Evolutionary conservation across 2,113 vertebrate genomes (phyloP), one percentile per base, ranked within the genome.

Genomic region (Mesembrinibis cayennensis): DNA sequence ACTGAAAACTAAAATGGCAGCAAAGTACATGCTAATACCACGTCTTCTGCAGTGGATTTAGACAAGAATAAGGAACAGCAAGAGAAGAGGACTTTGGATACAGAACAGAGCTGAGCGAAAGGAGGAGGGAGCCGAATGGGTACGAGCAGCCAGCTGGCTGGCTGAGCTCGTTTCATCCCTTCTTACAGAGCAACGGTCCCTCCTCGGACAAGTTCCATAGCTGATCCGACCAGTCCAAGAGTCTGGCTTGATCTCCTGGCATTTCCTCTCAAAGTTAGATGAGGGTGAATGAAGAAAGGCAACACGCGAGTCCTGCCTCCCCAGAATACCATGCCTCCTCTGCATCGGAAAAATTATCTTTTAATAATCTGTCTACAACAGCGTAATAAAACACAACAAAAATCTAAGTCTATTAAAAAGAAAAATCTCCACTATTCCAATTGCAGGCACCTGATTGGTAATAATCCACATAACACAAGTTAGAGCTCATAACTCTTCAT

Each of bases 91-190:
- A 42, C 40, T 49, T 16, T 49, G 38, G 26, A 32, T 2, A 29
- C 27, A 58, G 67, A 50, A 56, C 3, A 3, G 52, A 74, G n/a
- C 76, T 29, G 45, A 30, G 45, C 2, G 50, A 19, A 62, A 67
- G 56, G 38, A 87, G 29, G 45, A 49, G 5, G n/a, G n/a, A 45
- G 25, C 3, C 1, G 0, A 38, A 27, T 0, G 26, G 15, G 21
- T 26, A 34, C 10, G 6, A 69, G 81, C 62, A 65, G 58, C 21
- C 45, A 32, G 29, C 29, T 16, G 30, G 36, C 42, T 32, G 53
- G 49, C 9, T 59, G 80, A 77, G 73, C 9, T 22, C 16, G 7
- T 15, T 14, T 72, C 58, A 17, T 12, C 49, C 38, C 6, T 9
- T 45, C 56, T 12, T 53, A 27, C 34, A 49, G 10, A 38, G 74